These are phyloP conservation scores for Epizoanthus rinbou DNA, from an alignment of 92 coral and sea anemone genomes.

Conservation along the genomic window DNA sequence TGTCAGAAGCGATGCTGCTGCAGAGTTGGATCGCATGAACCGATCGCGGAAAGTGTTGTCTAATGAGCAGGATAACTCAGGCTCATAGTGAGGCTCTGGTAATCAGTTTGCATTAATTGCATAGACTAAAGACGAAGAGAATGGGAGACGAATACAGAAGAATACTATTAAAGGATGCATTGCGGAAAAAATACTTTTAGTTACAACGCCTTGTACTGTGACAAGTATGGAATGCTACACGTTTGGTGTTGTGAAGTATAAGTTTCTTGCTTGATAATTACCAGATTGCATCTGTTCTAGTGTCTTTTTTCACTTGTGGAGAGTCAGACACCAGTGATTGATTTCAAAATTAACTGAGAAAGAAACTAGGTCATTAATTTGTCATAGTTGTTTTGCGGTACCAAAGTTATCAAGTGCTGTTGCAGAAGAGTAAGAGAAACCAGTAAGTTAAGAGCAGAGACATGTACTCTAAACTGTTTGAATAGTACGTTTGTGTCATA, in stretches of 20 bases:
- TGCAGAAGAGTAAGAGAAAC: slow-evolving; percentile 3
- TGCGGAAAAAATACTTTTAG: not conserved
- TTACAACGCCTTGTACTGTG: not conserved
- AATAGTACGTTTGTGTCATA: not conserved
- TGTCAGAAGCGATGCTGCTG: slow-evolving; percentile 94
- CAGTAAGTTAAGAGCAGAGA: slow-evolving; percentile 25
- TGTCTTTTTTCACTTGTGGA: slow-evolving; percentile 1
- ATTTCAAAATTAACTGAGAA: slow-evolving; percentile 6
- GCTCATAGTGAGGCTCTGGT: slow-evolving; percentile 1
- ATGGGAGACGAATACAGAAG: no score
- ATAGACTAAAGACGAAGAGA: no score
- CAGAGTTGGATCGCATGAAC: slow-evolving; percentile 97
- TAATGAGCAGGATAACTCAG: slow-evolving; percentile 35
- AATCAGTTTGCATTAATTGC: no score
- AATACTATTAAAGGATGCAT: not conserved
- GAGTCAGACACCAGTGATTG: slow-evolving; percentile 7
- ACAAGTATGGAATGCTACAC: slow-evolving; percentile 8
- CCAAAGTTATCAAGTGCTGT: not conserved
- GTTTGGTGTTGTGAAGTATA: slow-evolving; percentile 9
- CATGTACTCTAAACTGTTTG: slow-evolving; percentile 10
- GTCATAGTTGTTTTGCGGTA: not conserved
- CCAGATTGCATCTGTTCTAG: not conserved
- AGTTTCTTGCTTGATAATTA: not conserved
- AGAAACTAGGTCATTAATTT: not conserved
- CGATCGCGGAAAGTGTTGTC: slow-evolving; percentile 82